phyloP scores from a whole-genome alignment of 2,888 invertebrate genomes.

The Drosophila nigricruria region DNA sequence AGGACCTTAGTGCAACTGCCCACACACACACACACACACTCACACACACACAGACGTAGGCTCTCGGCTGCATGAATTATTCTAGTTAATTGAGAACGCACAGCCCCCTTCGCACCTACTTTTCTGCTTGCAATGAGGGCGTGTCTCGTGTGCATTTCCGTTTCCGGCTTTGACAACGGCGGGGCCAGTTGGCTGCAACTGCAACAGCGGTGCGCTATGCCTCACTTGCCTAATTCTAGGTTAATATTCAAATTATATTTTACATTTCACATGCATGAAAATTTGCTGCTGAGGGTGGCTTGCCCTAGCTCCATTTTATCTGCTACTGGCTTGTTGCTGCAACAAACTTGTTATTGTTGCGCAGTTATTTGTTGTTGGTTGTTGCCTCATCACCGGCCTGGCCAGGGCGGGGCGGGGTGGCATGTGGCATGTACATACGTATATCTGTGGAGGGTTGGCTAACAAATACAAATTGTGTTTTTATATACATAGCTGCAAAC shows the following conservation, averaged over 20 bases:
- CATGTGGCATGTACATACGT: background rate
- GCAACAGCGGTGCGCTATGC: slow-evolving; percentile 55
- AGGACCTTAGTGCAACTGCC: slow-evolving; percentile 33
- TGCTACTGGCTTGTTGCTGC: slow-evolving; percentile 41
- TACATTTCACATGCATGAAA: slow-evolving; percentile 44
- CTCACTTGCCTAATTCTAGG: slow-evolving; percentile 73
- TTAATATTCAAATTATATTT: slow-evolving; percentile 75
- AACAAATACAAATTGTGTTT: slow-evolving; percentile 57
- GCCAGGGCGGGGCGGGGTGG: background rate
- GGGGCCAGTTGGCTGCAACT: slow-evolving; percentile 12
- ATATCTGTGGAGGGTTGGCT: slow-evolving; percentile 4
- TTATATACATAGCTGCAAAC: slow-evolving; percentile 58
- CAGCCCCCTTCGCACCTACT: background rate
- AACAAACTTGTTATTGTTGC: slow-evolving; percentile 34
- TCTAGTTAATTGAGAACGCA: slow-evolving; percentile 46
- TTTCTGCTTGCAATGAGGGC: slow-evolving; percentile 14
- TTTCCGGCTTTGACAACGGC: slow-evolving; percentile 61
- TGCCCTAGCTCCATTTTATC: slow-evolving; percentile 27
- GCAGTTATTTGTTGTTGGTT: slow-evolving; percentile 8
- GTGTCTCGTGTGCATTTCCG: slow-evolving; percentile 62
- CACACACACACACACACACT: background rate
- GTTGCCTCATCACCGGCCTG: slow-evolving; percentile 21
- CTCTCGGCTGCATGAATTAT: slow-evolving; percentile 39
- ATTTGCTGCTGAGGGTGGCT: slow-evolving; percentile 34
- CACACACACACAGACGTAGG: background rate